Conservation (phyloP, 1,140 invertebrate genomes). For the Drosophila repleta region DNA sequence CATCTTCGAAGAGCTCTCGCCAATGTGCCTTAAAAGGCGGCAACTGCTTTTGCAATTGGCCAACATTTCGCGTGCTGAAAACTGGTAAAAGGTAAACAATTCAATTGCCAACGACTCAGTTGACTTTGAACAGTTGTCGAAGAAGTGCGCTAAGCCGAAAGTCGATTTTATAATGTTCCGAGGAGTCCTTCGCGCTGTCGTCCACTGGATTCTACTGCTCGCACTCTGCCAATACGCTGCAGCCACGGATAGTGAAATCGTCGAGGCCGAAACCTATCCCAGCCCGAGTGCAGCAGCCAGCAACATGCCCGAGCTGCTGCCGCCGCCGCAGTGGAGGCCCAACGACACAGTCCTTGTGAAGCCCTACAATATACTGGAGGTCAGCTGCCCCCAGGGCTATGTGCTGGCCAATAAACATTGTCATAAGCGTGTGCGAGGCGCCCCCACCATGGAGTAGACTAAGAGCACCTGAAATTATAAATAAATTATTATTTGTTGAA, state of each 20-base stretch:
- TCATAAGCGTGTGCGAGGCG: conserved; percentile 58
- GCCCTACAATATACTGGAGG: conserved; percentile 75
- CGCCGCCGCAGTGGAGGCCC: conserved; percentile 7
- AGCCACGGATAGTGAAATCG: conserved; percentile 59
- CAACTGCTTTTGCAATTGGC: conserved; percentile 59
- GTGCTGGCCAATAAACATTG: conserved; percentile 74
- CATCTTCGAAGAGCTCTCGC: conserved; percentile 37
- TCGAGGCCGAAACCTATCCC: conserved; percentile 43
- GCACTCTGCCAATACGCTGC: conserved; percentile 11
- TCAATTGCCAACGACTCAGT: conserved; percentile 42
- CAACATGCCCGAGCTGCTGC: background rate
- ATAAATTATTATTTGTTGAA: background rate
- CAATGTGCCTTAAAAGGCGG: conserved; percentile 47
- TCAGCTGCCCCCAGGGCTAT: conserved; percentile 67
- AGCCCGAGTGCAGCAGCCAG: background rate
- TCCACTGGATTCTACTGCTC: conserved; percentile 7
- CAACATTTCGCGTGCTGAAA: conserved; percentile 12
- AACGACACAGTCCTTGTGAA: conserved; percentile 47
- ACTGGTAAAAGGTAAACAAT: conserved; percentile 30
- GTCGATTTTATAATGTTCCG: conserved; percentile 16
- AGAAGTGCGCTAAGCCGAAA: background rate
- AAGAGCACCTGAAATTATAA: background rate
- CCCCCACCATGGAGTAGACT: conserved; percentile 14
- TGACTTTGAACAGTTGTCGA: conserved; percentile 3
- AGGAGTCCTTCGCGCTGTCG: background rate